phyloP scores from a whole-genome alignment of 1,140 invertebrate species.

The Aphelenchoides avenae region DNA sequence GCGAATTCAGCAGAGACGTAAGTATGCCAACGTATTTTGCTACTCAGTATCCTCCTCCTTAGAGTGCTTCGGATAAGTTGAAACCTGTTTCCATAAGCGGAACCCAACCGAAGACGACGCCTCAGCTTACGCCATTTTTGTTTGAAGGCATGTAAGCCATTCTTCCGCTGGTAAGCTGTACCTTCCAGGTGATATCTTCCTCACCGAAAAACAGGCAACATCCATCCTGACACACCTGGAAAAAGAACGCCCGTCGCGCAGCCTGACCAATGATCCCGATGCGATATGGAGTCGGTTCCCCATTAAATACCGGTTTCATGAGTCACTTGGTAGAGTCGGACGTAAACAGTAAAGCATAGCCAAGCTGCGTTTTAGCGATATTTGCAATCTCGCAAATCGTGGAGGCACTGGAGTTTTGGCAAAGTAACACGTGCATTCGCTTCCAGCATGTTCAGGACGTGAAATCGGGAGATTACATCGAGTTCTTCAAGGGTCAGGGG shows the following conservation, averaged over 20 bases:
- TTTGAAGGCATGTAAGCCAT: constrained; percentile 40
- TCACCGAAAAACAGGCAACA: constrained; percentile 43
- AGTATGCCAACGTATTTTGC: background rate
- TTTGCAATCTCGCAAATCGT: constrained; percentile 54
- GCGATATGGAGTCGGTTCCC: constrained; percentile 45
- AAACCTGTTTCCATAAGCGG: constrained; percentile 22
- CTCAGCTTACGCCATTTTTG: constrained; percentile 33
- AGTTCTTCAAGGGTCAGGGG: constrained; percentile 58
- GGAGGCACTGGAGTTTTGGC: constrained; percentile 50
- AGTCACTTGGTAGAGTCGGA: constrained; percentile 38
- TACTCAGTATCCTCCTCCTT: background rate
- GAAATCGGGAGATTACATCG: constrained; percentile 48
- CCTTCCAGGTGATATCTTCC: constrained; percentile 53
- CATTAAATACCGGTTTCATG: constrained; percentile 55
- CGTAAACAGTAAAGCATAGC: constrained; percentile 5
- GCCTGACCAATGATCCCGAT: constrained; percentile 44
- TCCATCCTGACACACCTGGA: constrained; percentile 41
- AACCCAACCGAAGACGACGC: constrained; percentile 18
- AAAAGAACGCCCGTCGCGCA: constrained; percentile 25
- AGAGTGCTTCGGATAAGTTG: constrained; percentile 26
- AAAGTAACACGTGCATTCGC: constrained; percentile 49
- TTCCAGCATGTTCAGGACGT: constrained; percentile 48
- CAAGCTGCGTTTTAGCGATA: constrained; percentile 34
- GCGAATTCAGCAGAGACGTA: constrained; percentile 5
- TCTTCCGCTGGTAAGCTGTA: constrained; percentile 11